phyloP scores from a whole-genome alignment of 2,113 vertebrate species.

The Pangasianodon hypophthalmus region DNA sequence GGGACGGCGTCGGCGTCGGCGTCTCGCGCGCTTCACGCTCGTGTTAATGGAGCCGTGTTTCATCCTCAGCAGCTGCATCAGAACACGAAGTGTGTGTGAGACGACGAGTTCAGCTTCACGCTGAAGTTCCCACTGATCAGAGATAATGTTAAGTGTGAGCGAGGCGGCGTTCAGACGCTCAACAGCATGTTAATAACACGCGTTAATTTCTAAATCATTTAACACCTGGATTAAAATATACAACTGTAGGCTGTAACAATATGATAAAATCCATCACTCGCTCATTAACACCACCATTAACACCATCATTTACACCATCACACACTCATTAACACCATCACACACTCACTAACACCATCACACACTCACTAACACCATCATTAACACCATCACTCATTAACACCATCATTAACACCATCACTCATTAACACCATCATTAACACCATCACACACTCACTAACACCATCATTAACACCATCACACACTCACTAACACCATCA shows the following conservation, averaged over 20 bases:
- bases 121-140: not conserved
- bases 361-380: too few relatives aligned
- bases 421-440: conserved; percentile 25
- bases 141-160: not conserved
- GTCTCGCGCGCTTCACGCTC: not conserved
- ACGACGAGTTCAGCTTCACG: not conserved
- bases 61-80: not conserved
- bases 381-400: not conserved
- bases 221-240: not conserved
- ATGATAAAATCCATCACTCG: too few relatives aligned
- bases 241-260: too few relatives aligned
- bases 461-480: not conserved
- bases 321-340: too few relatives aligned
- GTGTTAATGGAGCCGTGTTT: conserved; percentile 15
- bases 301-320: too few relatives aligned
- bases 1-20: not conserved
- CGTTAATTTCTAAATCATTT: not conserved
- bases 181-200: not conserved
- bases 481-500: not conserved
- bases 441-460: not conserved
- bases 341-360: too few relatives aligned
- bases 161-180: not conserved
- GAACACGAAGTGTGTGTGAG: not conserved
- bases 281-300: too few relatives aligned
- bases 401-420: not conserved